phyloP scores from a whole-genome alignment of 2,888 invertebrate genomes.

The Lasioglossum calceatum region DNA sequence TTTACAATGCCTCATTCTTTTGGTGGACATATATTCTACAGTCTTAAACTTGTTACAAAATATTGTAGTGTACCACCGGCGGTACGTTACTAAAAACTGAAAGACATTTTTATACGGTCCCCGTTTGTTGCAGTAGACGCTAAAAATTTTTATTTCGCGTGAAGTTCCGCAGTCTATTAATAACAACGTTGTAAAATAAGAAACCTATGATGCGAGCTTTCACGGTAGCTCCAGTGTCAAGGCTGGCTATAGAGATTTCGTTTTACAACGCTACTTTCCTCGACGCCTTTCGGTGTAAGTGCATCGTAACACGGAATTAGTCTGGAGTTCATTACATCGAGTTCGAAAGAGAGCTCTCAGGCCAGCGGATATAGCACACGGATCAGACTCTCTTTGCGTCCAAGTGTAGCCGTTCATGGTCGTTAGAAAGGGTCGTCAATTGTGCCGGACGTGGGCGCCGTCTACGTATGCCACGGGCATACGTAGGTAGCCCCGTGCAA shows the following conservation, averaged over 20 bases:
- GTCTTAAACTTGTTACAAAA: no score
- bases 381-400: constrained; percentile 22
- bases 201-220: neutral
- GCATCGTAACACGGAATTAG: neutral
- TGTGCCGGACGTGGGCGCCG: constrained; percentile 39
- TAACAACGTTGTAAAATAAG: neutral
- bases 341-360: constrained; percentile 4
- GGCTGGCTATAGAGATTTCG: neutral
- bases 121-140: no score
- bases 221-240: neutral
- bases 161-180: neutral
- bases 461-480: constrained; percentile 32
- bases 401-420: constrained; percentile 44
- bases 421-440: constrained; percentile 67
- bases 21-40: no score
- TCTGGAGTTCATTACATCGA: constrained; percentile 21
- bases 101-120: no score
- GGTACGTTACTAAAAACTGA: no score
- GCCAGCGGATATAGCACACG: constrained; percentile 3
- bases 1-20: no score
- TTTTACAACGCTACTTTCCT: neutral
- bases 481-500: constrained; percentile 46
- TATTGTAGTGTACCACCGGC: no score
- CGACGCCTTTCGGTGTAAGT: neutral
- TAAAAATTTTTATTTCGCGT: no score